Conservation (phyloP, 2,113 vertebrate species). For the Xiphophorus maculatus region DNA sequence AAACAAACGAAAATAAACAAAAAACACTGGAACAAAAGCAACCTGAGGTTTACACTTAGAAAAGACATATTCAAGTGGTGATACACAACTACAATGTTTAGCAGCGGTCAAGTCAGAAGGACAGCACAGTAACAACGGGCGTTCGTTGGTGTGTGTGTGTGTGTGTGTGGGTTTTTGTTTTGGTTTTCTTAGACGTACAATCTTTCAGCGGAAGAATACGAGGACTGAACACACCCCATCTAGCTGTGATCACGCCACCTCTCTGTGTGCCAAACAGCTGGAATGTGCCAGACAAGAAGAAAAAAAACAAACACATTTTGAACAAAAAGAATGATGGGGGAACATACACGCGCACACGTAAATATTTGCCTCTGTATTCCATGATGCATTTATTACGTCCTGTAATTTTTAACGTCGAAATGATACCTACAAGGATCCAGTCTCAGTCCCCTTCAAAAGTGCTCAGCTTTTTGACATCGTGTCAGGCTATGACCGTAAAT, state of each 20-base stretch:
- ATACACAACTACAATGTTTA: slow-evolving; percentile 91
- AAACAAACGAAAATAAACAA: slow-evolving; percentile 70
- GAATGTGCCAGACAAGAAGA: slow-evolving; percentile 91
- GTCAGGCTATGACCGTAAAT: neutral
- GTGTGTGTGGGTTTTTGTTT: slow-evolving; percentile 18
- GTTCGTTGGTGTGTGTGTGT: slow-evolving; percentile 32
- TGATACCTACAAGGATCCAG: slow-evolving; percentile 8
- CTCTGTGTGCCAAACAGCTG: slow-evolving; percentile 90
- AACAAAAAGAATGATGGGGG: slow-evolving; percentile 83
- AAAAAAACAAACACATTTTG: slow-evolving; percentile 1
- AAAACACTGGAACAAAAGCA: slow-evolving; percentile 74
- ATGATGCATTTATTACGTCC: slow-evolving; percentile 79
- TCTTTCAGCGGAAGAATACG: slow-evolving; percentile 25
- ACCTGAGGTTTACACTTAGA: slow-evolving; percentile 92
- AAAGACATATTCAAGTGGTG: slow-evolving; percentile 96
- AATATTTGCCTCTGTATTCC: slow-evolving; percentile 87
- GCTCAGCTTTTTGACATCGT: neutral
- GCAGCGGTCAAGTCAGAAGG: slow-evolving; percentile 92
- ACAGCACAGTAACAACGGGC: slow-evolving; percentile 86
- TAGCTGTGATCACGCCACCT: slow-evolving; percentile 79
- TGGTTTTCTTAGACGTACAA: slow-evolving; percentile 12
- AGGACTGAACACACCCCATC: slow-evolving; percentile 75
- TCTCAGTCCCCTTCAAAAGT: neutral
- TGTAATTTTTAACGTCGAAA: slow-evolving; percentile 19
- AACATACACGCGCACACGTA: slow-evolving; percentile 68